Conservation (phyloP, 1,140 invertebrate genomes). For the Littorina saxatilis region DNA sequence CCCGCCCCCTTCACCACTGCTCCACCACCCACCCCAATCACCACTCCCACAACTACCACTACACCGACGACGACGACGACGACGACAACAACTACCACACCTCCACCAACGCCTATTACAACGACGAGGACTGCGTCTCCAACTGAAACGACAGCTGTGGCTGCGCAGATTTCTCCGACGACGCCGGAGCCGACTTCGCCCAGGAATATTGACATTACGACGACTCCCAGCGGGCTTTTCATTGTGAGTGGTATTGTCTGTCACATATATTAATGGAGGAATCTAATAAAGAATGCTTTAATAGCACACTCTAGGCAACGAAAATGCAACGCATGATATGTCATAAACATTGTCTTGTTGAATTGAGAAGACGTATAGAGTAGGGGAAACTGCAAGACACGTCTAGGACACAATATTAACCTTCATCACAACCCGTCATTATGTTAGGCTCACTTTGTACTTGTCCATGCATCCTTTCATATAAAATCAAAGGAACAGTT, state of each 20-base stretch:
- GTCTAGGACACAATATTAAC: too few relatives aligned
- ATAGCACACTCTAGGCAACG: too few relatives aligned
- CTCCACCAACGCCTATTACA: background rate
- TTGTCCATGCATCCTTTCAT: too few relatives aligned
- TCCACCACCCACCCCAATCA: constrained; percentile 27
- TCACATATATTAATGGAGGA: too few relatives aligned
- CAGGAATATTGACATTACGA: background rate
- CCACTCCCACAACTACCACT: constrained; percentile 37
- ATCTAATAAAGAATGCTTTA: too few relatives aligned
- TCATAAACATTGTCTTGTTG: too few relatives aligned
- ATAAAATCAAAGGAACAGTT: too few relatives aligned
- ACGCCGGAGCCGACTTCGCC: background rate
- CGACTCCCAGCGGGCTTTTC: background rate
- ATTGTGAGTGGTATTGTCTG: background rate
- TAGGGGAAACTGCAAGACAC: too few relatives aligned
- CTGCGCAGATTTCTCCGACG: background rate
- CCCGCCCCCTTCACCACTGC: constrained; percentile 38
- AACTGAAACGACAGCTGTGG: background rate
- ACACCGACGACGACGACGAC: constrained; percentile 14
- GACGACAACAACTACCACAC: constrained; percentile 6
- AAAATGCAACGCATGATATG: too few relatives aligned
- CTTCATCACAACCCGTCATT: too few relatives aligned
- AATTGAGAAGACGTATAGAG: too few relatives aligned
- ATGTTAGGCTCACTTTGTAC: too few relatives aligned
- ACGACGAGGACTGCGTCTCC: constrained; percentile 9